Percentiles rank a stretch among this genome's conserved stretches.
These are phyloP conservation scores for Echiichthys vipera DNA, from an alignment of 2,797 vertebrate species.

Conservation along the genomic window DNA sequence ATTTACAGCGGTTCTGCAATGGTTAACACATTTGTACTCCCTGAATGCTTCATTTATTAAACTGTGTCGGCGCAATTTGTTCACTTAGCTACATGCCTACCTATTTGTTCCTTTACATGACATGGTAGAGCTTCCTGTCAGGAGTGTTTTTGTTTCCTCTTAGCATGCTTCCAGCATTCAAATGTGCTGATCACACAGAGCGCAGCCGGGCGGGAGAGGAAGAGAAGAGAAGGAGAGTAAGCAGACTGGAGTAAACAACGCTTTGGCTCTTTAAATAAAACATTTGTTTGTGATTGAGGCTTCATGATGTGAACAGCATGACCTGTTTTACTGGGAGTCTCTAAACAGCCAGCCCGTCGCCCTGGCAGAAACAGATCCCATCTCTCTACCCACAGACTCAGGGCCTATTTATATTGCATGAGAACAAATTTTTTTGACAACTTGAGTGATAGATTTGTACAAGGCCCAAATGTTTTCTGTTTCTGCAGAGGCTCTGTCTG, in stretches of 20 bases:
- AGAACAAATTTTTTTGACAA: conserved; percentile 96
- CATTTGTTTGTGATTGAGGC: conserved; percentile 88
- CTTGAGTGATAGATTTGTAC: conserved; percentile 93
- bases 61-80: conserved; percentile 73
- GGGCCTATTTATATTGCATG: conserved; percentile 93
- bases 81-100: conserved; percentile 74
- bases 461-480: conserved; percentile 88
- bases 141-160: conserved; percentile 80
- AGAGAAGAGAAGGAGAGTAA: conserved; percentile 67
- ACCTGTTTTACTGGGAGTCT: conserved; percentile 85
- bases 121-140: conserved; percentile 81
- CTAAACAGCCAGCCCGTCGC: conserved; percentile 78
- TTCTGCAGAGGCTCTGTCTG: conserved; percentile 84
- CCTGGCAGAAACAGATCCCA: conserved; percentile 88
- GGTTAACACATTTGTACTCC: conserved; percentile 79
- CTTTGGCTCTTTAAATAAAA: conserved; percentile 86
- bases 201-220: conserved; percentile 68
- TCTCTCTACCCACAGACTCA: conserved; percentile 84
- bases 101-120: conserved; percentile 82
- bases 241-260: conserved; percentile 83
- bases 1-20: conserved; percentile 71
- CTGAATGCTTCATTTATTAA: conserved; percentile 80
- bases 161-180: conserved; percentile 70
- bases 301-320: conserved; percentile 85
- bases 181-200: conserved; percentile 80